Percentiles rank a stretch among this genome's conserved stretches.
Evolutionary conservation across 1,140 invertebrate genomes (phyloP).

Genomic region (Neodiprion virginianus): DNA sequence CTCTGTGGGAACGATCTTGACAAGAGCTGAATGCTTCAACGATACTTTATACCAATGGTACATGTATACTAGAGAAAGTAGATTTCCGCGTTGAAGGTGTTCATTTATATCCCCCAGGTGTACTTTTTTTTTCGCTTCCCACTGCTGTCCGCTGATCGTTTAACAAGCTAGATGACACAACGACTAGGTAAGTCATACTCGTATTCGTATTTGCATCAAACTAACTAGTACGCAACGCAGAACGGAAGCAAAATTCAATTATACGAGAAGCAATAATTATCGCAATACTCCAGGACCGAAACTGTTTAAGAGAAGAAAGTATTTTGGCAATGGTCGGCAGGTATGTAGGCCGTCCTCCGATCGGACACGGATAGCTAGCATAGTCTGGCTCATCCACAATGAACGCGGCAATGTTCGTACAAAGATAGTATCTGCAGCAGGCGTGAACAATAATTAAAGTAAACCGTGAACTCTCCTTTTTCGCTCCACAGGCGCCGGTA

Average conservation of each 20-base stretch:
- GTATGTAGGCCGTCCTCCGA: background rate
- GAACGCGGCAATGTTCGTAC: background rate
- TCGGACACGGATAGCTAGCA: background rate
- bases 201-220: no score
- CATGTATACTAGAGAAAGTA: no score
- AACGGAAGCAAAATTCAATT: background rate
- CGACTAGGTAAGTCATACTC: no score
- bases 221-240: no score
- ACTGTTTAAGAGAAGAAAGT: background rate
- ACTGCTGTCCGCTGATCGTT: no score
- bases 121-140: no score
- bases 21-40: no score
- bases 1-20: no score
- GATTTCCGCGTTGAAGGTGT: no score
- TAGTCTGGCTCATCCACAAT: background rate
- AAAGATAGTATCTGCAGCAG: background rate
- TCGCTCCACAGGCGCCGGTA: background rate
- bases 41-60: no score
- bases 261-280: background rate
- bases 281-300: background rate
- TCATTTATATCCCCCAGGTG: no score
- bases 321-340: constrained; percentile 2
- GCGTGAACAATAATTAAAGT: background rate
- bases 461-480: background rate
- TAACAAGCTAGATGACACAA: no score